phyloP scores from a whole-genome alignment of 2,888 invertebrate species.

The Actias luna region DNA sequence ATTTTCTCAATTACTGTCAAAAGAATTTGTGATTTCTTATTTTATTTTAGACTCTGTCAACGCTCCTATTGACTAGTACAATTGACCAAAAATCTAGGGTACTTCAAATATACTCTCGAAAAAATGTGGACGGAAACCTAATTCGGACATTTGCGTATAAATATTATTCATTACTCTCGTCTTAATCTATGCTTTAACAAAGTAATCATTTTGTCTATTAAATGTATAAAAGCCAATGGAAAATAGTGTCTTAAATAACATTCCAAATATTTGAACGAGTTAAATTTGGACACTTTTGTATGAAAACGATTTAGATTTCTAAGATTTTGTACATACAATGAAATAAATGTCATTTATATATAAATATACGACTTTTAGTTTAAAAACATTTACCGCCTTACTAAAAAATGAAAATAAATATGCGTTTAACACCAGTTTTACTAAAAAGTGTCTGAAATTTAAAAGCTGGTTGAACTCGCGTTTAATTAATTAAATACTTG shows the following conservation, averaged over 20 bases:
- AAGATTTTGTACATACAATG: constrained; percentile 82
- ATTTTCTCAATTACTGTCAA: too few species aligned
- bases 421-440: too few species aligned
- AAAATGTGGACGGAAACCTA: constrained; percentile 31
- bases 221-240: constrained; percentile 68
- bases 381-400: constrained; percentile 8
- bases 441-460: too few species aligned
- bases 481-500: too few species aligned
- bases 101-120: too few species aligned
- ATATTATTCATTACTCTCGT: constrained; percentile 39
- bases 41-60: too few species aligned
- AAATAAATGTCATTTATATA: constrained; percentile 81
- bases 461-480: too few species aligned
- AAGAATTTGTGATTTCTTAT: too few species aligned
- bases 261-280: constrained; percentile 77
- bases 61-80: too few species aligned
- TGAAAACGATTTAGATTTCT: constrained; percentile 73
- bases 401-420: too few species aligned
- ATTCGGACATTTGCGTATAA: constrained; percentile 24
- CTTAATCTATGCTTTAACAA: constrained; percentile 55
- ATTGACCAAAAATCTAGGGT: too few species aligned
- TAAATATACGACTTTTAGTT: constrained; percentile 48
- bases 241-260: constrained; percentile 77
- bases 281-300: constrained; percentile 81
- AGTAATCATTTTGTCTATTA: constrained; percentile 59